phyloP scores from a whole-genome alignment of 2,888 invertebrate species.

The Chironomus tentans region DNA sequence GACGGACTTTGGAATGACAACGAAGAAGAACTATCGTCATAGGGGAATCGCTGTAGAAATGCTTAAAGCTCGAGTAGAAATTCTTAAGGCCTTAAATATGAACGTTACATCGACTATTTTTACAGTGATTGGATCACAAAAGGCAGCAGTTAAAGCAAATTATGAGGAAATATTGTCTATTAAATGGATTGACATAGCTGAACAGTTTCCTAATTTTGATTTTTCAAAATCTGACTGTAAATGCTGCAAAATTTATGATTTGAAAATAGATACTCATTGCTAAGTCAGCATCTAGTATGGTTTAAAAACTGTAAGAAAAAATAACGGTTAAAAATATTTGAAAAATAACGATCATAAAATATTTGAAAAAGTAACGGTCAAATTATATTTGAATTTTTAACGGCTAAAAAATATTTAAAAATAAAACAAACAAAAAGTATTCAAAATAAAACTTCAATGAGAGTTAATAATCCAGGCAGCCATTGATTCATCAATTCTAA shows the following conservation, averaged over 20 bases:
- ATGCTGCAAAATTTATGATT: neutral
- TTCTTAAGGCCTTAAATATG: neutral
- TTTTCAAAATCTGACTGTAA: neutral
- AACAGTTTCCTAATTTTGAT: neutral
- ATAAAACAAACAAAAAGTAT: no score
- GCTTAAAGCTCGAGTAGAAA: neutral
- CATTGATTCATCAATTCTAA: no score
- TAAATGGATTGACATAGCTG: neutral
- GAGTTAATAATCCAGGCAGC: no score
- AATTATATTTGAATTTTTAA: no score
- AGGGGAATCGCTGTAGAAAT: constrained; percentile 15
- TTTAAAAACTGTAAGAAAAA: no score
- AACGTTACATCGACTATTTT: constrained; percentile 13
- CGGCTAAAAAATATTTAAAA: no score
- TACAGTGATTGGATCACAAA: constrained; percentile 20
- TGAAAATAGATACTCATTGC: no score
- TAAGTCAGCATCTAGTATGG: no score
- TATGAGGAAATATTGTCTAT: neutral
- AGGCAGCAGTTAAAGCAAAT: constrained; percentile 5
- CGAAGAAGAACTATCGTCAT: neutral
- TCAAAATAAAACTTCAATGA: no score
- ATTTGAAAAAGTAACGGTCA: no score
- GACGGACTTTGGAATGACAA: neutral
- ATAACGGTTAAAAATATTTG: no score
- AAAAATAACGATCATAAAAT: no score